Base-by-base conservation (phyloP, 2,888 invertebrate genomes). In the Macrophya alboannulata region DNA sequence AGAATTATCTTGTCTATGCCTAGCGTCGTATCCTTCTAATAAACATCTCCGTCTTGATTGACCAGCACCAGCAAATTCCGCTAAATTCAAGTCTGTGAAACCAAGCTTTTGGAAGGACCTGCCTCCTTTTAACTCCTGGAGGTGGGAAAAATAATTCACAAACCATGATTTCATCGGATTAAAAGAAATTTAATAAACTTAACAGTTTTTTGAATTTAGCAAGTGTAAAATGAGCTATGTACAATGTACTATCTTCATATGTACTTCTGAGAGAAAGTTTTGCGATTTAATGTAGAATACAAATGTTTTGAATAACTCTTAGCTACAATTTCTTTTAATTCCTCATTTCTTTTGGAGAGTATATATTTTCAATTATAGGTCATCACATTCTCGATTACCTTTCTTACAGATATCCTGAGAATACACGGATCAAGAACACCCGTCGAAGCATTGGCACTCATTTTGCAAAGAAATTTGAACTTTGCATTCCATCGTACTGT, bases 41-140 rank as follows among this genome's bases (percentile, higher is more conserved):
- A 99, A 96, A 94, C 98, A 99, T 90, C 98, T 97, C 88, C 98
- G 96, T 90, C 97, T 96, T 86, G 97, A 97, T 91, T 97, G 95
- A 65, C 99, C 99, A 65, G 98, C 97, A 88, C 99, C 99, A 85
- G 99, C 99, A 94, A 98, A 98, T 95, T 99, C 99, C 86, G 99
- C 98, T 93, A 99, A 96, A 95, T 99, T 99, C 91, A 99, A 95
- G 95, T 99, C 99, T 90, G 98, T 99, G 95, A 98, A 99, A 89
- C 99, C 99, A 91, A 99, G 96, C 95, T 99, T 99, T 94, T 98
- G 98, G 94, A 97, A 98, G 88, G 98, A 97, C 88, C 97, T 95
- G 83, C 98, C 98, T 88, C 96, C 96, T 92, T 96, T 96, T 87
- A 95, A 93, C 93, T 97, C 96, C 96, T 97, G 90, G 2, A 91